These are phyloP conservation scores for Drosophila watanabei DNA, from an alignment of 1,140 invertebrate species.

Conservation along the genomic window DNA sequence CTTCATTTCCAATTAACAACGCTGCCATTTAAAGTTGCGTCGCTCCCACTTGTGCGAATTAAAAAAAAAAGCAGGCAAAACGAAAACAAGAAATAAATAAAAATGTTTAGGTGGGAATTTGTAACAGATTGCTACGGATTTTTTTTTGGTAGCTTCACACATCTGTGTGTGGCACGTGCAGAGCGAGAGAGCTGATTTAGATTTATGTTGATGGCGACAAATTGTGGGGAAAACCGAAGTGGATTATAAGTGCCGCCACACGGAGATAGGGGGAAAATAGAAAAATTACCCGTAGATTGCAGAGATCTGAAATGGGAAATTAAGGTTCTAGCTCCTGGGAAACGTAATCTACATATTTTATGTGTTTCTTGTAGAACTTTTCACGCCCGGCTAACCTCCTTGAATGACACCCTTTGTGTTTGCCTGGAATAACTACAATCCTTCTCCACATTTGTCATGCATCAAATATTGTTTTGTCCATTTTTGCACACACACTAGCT, in stretches of 20 bases:
- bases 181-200: constrained; percentile 50
- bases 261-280: constrained; percentile 2
- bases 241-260: constrained; percentile 18
- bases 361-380: constrained; percentile 13
- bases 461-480: constrained; percentile 61
- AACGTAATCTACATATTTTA: constrained; percentile 20
- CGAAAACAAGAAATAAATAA: constrained; percentile 1
- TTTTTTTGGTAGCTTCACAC: constrained; percentile 18
- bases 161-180: constrained; percentile 49
- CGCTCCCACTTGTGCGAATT: constrained; percentile 41
- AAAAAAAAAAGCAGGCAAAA: not conserved
- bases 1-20: constrained; percentile 64
- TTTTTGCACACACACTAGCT: constrained; percentile 42
- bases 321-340: not conserved
- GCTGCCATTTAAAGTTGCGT: constrained; percentile 38
- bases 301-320: not conserved
- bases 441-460: constrained; percentile 67
- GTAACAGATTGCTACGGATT: constrained; percentile 8
- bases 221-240: constrained; percentile 32
- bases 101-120: constrained; percentile 16
- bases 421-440: constrained; percentile 29
- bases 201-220: constrained; percentile 58
- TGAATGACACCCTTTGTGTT: constrained; percentile 41
- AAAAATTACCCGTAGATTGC: not conserved
- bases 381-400: constrained; percentile 17